Base-by-base conservation (phyloP, 2,797 vertebrate species). In the Schizothorax lantsangensis region DNA sequence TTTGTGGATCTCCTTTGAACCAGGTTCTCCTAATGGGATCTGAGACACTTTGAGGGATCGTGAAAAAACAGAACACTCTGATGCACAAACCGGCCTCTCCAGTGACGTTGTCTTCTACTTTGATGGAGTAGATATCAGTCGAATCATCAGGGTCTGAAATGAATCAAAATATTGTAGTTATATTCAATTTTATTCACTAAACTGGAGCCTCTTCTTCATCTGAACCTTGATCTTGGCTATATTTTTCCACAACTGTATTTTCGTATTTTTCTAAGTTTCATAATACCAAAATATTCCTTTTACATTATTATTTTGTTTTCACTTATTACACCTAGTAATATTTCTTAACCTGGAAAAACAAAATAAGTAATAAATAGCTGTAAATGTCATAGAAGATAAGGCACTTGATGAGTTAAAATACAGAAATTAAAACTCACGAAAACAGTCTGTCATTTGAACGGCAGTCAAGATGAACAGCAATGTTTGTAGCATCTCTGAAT, bases 1-100 rank as follows among this genome's bases (percentile, higher is more conserved):
- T 59, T 59, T 73, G 52, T 73, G 69, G n/a, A 59, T 45, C 38
- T 83, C 69, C 81, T 59, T 83, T 59, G 15, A 83, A 45, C 69
- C 69, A 83, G 6, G 9, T 83, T 23, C 4, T 59, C 5, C 0
- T 59, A 5, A 73, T 12, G 69, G 36, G 52, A 40, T 45, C 10
- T 21, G 81, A 23, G 38, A 73, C n/a, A 6, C 6, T 57, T 72
- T 43, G 49, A 30, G 81, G 52, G n/a, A 30, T 2, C 45, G 68
- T 83, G 9, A 45, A 83, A 14, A 2, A 21, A 33, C 81, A 73
- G 3, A 0, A 4, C 0, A 11, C 33, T 0, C 0, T 17, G 36
- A 83, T 57, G 15, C 68, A 83, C 52, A 73, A 45, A 59, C 69
- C 17, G 12, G n/a, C 68, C 52, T 83, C 68, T 83, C 49, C 81